phyloP scores from a whole-genome alignment of 2,113 vertebrate species.

The Ictalurus punctatus region DNA sequence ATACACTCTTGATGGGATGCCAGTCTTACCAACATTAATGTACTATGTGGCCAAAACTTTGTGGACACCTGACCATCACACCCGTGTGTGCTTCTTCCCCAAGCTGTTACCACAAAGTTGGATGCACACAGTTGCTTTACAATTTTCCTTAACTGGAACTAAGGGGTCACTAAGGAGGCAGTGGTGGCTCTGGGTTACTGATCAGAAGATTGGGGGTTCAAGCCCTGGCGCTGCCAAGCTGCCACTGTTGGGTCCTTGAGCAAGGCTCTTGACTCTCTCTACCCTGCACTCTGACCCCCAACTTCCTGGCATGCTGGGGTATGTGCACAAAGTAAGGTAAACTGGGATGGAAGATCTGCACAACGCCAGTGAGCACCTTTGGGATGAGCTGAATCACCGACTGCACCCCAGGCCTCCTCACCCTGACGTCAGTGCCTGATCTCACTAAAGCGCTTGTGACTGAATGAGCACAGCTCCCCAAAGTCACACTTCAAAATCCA shows the following conservation, averaged over 20 bases:
- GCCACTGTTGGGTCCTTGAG: no score
- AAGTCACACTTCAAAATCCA: no score
- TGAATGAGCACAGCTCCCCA: no score
- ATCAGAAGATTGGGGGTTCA: no score
- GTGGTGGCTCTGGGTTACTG: no score
- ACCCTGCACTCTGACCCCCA: no score
- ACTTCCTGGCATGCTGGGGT: no score
- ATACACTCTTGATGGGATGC: background rate
- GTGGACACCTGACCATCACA: background rate
- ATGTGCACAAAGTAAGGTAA: background rate
- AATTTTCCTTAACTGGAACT: background rate
- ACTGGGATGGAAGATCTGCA: no score
- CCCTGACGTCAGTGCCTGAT: background rate
- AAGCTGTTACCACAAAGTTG: background rate
- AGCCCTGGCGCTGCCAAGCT: no score
- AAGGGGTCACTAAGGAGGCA: background rate
- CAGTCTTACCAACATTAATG: background rate
- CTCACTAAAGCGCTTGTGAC: no score
- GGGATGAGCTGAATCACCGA: background rate
- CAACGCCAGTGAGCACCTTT: background rate
- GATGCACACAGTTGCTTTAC: background rate
- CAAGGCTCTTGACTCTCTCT: no score
- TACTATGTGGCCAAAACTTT: background rate
- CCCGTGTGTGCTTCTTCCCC: background rate
- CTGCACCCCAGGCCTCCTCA: background rate